A percentile compares a stretch with the other conserved stretches of the same genome.
Conservation (phyloP, 2,888 invertebrate genomes). For the Invenusta paracnida region DNA sequence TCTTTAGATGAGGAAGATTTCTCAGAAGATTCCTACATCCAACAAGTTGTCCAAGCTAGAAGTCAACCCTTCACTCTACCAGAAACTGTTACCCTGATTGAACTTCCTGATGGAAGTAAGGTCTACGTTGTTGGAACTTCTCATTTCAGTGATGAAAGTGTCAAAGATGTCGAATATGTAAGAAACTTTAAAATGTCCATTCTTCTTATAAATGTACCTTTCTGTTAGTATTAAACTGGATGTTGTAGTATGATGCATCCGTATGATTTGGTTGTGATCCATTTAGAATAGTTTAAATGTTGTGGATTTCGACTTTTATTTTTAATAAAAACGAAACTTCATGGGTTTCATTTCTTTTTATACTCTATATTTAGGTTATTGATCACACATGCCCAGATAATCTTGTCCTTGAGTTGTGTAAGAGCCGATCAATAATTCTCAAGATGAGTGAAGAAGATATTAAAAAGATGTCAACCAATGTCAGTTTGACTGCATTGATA, state of each 20-base stretch:
- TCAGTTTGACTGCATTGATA: constrained; percentile 5
- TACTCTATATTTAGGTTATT: neutral
- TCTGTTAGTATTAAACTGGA: no score
- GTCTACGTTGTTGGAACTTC: constrained; percentile 36
- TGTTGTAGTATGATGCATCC: no score
- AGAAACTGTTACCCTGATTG: constrained; percentile 34
- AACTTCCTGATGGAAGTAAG: constrained; percentile 6
- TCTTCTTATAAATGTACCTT: no score
- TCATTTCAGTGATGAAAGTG: constrained; percentile 38
- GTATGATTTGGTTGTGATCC: no score
- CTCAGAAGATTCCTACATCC: neutral
- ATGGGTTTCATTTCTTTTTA: neutral
- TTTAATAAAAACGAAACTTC: neutral
- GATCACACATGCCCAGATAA: constrained; percentile 29
- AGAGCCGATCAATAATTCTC: constrained; percentile 13
- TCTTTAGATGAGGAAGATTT: neutral
- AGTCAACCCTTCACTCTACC: neutral
- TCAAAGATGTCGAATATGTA: constrained; percentile 24
- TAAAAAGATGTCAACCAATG: neutral
- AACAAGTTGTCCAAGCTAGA: neutral
- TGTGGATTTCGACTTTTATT: neutral
- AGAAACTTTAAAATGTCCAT: no score
- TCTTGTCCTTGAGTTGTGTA: constrained; percentile 36
- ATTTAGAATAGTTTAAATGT: no score
- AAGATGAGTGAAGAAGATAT: constrained; percentile 33